Percentiles rank a stretch among this genome's conserved stretches.
phyloP scores from a whole-genome alignment of 1,140 invertebrate genomes.

The Papilio glaucus region DNA sequence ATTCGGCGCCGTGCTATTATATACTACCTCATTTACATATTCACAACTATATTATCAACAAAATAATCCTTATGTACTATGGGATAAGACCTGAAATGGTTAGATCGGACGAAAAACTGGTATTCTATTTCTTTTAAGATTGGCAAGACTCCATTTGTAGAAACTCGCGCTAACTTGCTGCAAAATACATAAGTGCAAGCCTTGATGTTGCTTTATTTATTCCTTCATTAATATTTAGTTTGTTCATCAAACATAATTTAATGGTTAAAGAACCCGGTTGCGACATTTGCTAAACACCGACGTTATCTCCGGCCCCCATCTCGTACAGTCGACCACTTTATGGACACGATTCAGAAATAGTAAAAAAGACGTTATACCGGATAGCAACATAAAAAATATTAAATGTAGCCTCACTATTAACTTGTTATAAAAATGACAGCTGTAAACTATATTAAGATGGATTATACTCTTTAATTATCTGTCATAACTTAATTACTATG shows the following conservation, averaged over 20 bases:
- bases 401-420: background rate
- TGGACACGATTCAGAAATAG: constrained; percentile 2
- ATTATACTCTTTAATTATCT: background rate
- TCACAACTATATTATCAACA: background rate
- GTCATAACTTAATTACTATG: background rate
- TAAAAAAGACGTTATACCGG: constrained; percentile 13
- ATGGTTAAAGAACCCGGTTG: background rate
- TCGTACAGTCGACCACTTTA: background rate
- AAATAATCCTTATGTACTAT: background rate
- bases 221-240: constrained; percentile 4
- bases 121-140: constrained; percentile 13
- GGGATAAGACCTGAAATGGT: background rate
- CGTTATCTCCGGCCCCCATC: background rate
- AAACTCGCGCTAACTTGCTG: constrained; percentile 6
- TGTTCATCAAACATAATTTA: background rate
- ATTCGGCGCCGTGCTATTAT: constrained; percentile 25
- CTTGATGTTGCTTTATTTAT: background rate
- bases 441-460: background rate
- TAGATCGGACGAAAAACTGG: background rate
- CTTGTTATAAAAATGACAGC: background rate
- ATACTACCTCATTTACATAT: constrained; percentile 28
- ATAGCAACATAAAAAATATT: background rate
- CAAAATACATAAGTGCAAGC: background rate
- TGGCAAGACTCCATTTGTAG: constrained; percentile 18
- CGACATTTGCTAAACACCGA: background rate